Base-by-base conservation (phyloP, 2,113 vertebrate species). In the Spea multiplicata region DNA sequence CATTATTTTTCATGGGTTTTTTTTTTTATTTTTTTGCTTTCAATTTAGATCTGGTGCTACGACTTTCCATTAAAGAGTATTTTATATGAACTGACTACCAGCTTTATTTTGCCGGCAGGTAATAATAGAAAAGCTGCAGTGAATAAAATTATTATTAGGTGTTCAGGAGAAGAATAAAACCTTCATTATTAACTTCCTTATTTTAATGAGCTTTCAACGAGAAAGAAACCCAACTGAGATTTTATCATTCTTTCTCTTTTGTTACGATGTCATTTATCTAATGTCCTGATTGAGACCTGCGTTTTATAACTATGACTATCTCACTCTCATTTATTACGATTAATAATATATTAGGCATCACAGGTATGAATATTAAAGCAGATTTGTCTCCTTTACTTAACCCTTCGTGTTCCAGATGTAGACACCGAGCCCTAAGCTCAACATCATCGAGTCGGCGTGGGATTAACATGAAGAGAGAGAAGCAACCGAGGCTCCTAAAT, bases 201-300 rank as follows among this genome's bases (percentile, higher is more conserved):
- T 70, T 62, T 71, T 44, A 70, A 71, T 77, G 45, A 17, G 8
- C 7, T 53, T 78, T 78, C 71, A 71, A 71, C 71, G 57, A 8
- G 14, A 12, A 71, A 53, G 13, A 69, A 30, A 55, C 8, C 16
- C n/a, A 78, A 78, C 45, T 65, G 44, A 71, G 17, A 44, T 64
- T 59, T 71, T 13, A 64, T 30, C 16, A 64, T 50, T 52, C 44
- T 64, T 5, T 10, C n/a, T 53, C 53, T 70, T 62, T 66, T 71
- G 30, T 59, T 61, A 59, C n/a, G 12, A 4, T 59, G 44, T 44
- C 67, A 50, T 62, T 71, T 10, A 59, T 69, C 13, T 65, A 16
- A 53, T 53, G 5, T 44, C 46, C 17, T n/a, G 76, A 65, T 17
- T 52, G 59, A 65, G 30, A 53, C 68, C 48, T n/a, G 52, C 65